Base-by-base conservation (phyloP, 2,113 vertebrate genomes). In the Cyphomyrus plagiostoma region DNA sequence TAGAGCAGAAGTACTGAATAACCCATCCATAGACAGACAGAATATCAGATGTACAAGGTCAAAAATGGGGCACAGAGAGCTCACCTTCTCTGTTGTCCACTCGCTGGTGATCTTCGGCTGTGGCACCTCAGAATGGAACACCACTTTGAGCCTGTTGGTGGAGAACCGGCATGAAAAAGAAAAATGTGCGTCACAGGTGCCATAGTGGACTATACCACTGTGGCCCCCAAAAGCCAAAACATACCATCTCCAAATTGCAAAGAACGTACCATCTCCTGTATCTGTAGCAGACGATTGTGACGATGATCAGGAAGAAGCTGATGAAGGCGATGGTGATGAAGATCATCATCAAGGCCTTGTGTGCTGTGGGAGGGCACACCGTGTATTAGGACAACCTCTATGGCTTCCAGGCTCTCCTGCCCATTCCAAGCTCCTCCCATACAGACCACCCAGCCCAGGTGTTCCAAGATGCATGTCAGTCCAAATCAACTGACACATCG, bases 101-200 rank as follows among this genome's bases (percentile, higher is more conserved):
- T 89, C 66, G 1, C 90, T 91, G 0, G 21, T 74, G 86, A 95
- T 35, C 83, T 88, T 88, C 2, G 95, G 95, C 48, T 89, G 87
- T 13, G 95, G 95, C 52, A 95, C 92, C 0, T 91, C 89, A 87
- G 94, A 93, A 48, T 82, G 93, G 17, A 94, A 42, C 3, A 52
- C 92, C 26, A 86, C 7, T 66, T 93, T 94, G 88, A 95, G 92
- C 52, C 94, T 95, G 84, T 91, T n/a, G 35, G 11, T 23, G 49
- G 62, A 45, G 10, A 8, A 45, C 56, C n/a, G 13, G 53, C 35
- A 3, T 23, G 39, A 48, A 46, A 9, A 74, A 8, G 42, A n/a
- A 46, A 6, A n/a, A 42, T 3, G 86, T 87, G 82, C n/a, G 35
- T 86, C 21, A 53, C 85, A 49, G 46, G 58, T 3, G 50, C 15